Percentiles rank a stretch among this genome's conserved stretches.
These are phyloP conservation scores for Drosophila athabasca DNA, from an alignment of 1,140 invertebrate species.

Conservation along the genomic window DNA sequence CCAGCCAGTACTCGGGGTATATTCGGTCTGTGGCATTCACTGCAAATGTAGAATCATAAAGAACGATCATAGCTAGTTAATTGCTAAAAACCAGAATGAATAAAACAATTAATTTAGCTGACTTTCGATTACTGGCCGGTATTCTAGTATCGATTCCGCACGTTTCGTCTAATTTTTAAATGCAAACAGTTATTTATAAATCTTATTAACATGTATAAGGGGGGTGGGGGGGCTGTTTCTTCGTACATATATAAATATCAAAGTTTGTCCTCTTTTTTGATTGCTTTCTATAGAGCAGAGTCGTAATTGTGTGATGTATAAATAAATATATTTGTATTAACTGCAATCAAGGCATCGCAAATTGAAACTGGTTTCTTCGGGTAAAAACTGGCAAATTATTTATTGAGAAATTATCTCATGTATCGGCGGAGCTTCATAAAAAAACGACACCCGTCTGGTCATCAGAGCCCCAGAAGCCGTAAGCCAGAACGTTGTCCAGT, in stretches of 20 bases:
- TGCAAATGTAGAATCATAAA: neutral
- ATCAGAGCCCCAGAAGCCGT: conserved; percentile 27
- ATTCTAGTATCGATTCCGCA: no score
- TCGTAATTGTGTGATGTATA: conserved; percentile 28
- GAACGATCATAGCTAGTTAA: no score
- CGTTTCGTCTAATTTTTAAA: no score
- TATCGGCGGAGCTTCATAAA: conserved; percentile 24
- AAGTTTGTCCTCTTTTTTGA: conserved; percentile 54
- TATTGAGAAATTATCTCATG: conserved; percentile 70
- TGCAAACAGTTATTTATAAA: conserved; percentile 10
- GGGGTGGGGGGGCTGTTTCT: neutral
- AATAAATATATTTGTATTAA: conserved; percentile 13
- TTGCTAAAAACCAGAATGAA: no score
- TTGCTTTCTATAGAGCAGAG: conserved; percentile 19
- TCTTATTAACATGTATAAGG: conserved; percentile 2
- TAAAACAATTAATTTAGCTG: no score
- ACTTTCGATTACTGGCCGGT: no score
- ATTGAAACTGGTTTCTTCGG: conserved; percentile 58
- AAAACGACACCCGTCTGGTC: conserved; percentile 40
- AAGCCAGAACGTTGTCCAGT: conserved; percentile 10
- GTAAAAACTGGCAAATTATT: conserved; percentile 55
- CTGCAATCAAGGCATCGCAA: conserved; percentile 44
- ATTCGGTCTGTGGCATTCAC: no score
- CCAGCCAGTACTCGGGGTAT: no score
- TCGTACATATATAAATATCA: conserved; percentile 27